These are phyloP conservation scores for Cetonia aurata DNA, from an alignment of 2,888 invertebrate genomes.

Conservation along the genomic window DNA sequence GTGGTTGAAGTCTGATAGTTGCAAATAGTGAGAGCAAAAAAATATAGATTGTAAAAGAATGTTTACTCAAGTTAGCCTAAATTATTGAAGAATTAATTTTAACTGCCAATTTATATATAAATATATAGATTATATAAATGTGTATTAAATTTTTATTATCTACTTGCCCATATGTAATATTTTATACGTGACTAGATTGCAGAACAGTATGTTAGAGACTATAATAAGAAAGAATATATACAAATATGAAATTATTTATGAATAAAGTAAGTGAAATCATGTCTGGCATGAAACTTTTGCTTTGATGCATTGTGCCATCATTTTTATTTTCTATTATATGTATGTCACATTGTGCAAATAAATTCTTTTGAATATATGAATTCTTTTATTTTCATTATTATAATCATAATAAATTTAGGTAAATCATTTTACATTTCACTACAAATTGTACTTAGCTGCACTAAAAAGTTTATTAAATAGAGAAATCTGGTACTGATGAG, in stretches of 20 bases:
- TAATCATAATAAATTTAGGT: too few species aligned
- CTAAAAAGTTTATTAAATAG: background rate
- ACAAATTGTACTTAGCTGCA: background rate
- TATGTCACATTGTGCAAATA: conserved; percentile 50
- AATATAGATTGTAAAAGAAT: conserved; percentile 42
- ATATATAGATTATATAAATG: conserved; percentile 43
- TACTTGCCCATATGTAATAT: conserved; percentile 50
- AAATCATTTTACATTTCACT: background rate
- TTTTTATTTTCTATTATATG: conserved; percentile 52
- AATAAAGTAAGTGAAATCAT: conserved; percentile 49
- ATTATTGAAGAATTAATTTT: conserved; percentile 47
- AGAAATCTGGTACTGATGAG: background rate
- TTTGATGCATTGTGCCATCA: conserved; percentile 62
- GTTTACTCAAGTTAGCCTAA: conserved; percentile 46
- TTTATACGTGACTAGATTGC: conserved; percentile 48
- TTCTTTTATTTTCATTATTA: conserved; percentile 12
- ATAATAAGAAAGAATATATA: conserved; percentile 41
- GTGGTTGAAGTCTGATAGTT: conserved; percentile 39
- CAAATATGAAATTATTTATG: conserved; percentile 48
- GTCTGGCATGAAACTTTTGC: conserved; percentile 60
- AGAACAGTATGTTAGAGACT: conserved; percentile 48
- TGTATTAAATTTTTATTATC: conserved; percentile 47
- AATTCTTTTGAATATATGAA: conserved; percentile 44
- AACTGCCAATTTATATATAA: conserved; percentile 48
- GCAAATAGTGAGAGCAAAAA: conserved; percentile 44